phyloP scores from a whole-genome alignment of 2,888 invertebrate genomes.

The Tricholauxania praeusta region DNA sequence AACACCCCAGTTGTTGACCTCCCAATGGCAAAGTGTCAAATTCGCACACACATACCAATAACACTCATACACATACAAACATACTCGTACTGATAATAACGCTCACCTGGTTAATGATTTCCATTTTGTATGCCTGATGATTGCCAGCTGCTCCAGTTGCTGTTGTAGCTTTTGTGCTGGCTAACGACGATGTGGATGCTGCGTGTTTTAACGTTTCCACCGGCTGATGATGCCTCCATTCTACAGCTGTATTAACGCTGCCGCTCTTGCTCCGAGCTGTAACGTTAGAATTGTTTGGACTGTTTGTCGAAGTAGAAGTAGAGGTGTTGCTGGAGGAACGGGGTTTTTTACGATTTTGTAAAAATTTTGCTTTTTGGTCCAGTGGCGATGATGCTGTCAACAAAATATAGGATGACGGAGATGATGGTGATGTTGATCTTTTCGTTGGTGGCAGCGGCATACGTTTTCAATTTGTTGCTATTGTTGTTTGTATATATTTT shows the following conservation, averaged over 20 bases:
- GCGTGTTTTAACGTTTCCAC: slow-evolving; percentile 56
- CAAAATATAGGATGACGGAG: slow-evolving; percentile 9
- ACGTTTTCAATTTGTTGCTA: slow-evolving; percentile 51
- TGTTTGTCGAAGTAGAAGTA: slow-evolving; percentile 34
- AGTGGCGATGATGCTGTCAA: slow-evolving; percentile 42
- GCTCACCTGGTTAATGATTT: slow-evolving; percentile 66
- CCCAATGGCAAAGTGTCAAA: too few relatives aligned
- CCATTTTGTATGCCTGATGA: slow-evolving; percentile 65
- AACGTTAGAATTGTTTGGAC: slow-evolving; percentile 47
- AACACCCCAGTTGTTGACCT: too few relatives aligned
- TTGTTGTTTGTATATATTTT: slow-evolving; percentile 37
- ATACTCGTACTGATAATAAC: not conserved
- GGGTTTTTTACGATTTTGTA: slow-evolving; percentile 28
- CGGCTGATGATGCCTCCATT: slow-evolving; percentile 41
- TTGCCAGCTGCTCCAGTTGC: slow-evolving; percentile 58
- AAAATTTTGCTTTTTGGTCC: slow-evolving; percentile 41
- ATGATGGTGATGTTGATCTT: not conserved
- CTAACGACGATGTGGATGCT: slow-evolving; percentile 61
- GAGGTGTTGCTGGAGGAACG: slow-evolving; percentile 39
- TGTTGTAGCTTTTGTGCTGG: slow-evolving; percentile 56
- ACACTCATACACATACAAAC: too few relatives aligned
- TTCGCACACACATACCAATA: too few relatives aligned
- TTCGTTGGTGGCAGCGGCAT: slow-evolving; percentile 4
- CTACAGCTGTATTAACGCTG: slow-evolving; percentile 47
- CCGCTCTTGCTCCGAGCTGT: slow-evolving; percentile 52